Percentiles rank a stretch among this genome's conserved stretches.
Evolutionary conservation across 2,888 invertebrate species (phyloP).

Genomic region (Philhelius pedissequus): DNA sequence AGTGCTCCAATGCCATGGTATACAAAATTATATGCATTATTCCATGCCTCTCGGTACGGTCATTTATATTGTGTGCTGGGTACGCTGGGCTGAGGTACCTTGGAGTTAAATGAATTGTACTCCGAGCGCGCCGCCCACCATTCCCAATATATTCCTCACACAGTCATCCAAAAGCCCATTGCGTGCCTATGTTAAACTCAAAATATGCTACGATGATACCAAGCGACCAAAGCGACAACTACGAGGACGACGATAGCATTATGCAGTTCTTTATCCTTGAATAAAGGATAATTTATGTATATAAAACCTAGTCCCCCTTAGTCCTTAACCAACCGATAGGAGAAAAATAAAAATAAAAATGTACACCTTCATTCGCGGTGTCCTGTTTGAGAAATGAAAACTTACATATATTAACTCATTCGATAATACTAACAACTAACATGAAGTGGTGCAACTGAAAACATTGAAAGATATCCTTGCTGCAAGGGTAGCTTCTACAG

Average conservation of each 20-base stretch:
- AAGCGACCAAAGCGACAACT: too few species aligned
- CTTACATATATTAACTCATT: conserved; percentile 67
- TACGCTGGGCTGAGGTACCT: not conserved
- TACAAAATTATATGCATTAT: conserved; percentile 56
- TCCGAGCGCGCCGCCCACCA: not conserved
- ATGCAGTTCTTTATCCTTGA: conserved; percentile 57
- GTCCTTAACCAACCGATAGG: not conserved
- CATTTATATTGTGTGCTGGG: not conserved
- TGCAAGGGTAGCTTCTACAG: not conserved
- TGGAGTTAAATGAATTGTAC: conserved; percentile 19
- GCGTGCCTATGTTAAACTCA: conserved; percentile 59
- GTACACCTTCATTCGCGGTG: not conserved
- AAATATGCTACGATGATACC: conserved; percentile 27
- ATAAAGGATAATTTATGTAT: not conserved
- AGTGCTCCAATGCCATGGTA: not conserved
- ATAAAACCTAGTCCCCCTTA: conserved; percentile 9
- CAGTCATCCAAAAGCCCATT: conserved; percentile 52
- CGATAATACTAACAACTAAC: conserved; percentile 63
- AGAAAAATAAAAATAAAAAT: not conserved
- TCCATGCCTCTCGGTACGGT: not conserved
- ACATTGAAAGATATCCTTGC: conserved; percentile 63
- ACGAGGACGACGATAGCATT: conserved; percentile 20
- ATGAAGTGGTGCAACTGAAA: conserved; percentile 55
- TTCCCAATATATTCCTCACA: not conserved
- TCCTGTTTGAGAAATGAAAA: conserved; percentile 60